Evolutionary conservation across 2,797 vertebrate genomes (phyloP).

Genomic region (Xyrichtys novacula): DNA sequence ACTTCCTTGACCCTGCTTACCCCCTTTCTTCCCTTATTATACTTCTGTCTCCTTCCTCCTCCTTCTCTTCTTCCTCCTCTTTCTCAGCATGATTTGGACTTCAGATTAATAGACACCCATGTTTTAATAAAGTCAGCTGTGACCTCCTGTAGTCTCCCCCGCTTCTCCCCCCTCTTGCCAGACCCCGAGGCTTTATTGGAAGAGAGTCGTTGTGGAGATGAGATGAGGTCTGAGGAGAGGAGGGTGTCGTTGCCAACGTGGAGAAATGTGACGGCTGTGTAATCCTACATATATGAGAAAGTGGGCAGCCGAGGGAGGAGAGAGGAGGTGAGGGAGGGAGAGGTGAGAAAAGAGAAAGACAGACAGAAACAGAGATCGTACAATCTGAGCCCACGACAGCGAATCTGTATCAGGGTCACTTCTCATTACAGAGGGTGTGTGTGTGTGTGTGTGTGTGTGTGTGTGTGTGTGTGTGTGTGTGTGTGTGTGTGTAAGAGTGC

Average conservation of each 20-base stretch:
- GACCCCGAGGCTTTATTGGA: constrained; percentile 41
- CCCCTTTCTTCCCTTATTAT: constrained; percentile 7
- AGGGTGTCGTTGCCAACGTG: constrained; percentile 15
- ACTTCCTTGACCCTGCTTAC: neutral
- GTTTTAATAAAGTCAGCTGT: constrained; percentile 76
- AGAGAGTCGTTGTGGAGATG: constrained; percentile 26
- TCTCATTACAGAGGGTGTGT: constrained; percentile 52
- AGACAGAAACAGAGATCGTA: neutral
- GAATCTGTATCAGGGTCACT: constrained; percentile 55
- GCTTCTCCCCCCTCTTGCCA: neutral
- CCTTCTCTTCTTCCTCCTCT: neutral
- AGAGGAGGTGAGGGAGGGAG: too few species aligned
- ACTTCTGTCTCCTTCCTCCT: constrained; percentile 11
- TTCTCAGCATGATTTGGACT: constrained; percentile 44
- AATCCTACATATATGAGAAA: constrained; percentile 47
- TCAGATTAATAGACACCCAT: constrained; percentile 70
- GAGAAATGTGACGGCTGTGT: constrained; percentile 40
- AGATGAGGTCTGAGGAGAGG: constrained; percentile 32
- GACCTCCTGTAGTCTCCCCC: constrained; percentile 36
- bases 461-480: constrained; percentile 25
- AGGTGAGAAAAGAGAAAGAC: neutral
- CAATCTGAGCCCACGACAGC: constrained; percentile 36
- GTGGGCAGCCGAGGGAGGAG: constrained; percentile 1
- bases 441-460: constrained; percentile 19
- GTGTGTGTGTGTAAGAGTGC: constrained; percentile 14